Evolutionary conservation across 2,888 invertebrate species (phyloP).

Genomic region (Parapristionchus giblindavisi): DNA sequence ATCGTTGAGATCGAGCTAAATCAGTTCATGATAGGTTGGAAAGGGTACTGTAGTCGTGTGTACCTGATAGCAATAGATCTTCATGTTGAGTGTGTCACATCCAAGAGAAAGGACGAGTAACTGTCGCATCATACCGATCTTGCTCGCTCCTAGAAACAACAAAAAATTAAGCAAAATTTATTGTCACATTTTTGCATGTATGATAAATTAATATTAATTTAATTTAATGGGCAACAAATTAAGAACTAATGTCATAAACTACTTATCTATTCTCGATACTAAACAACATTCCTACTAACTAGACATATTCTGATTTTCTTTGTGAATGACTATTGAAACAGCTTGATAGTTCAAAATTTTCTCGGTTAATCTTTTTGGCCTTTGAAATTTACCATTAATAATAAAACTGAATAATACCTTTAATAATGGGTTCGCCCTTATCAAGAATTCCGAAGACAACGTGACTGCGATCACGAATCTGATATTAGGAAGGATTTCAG

Average conservation of each 20-base stretch:
- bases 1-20: neutral
- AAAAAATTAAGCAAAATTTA: too few relatives aligned
- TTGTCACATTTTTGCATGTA: too few relatives aligned
- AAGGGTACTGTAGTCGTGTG: neutral
- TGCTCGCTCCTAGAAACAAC: too few relatives aligned
- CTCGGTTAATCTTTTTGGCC: too few relatives aligned
- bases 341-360: too few relatives aligned
- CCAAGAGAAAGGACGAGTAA: constrained; percentile 13
- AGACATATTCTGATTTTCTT: too few relatives aligned
- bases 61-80: constrained; percentile 17
- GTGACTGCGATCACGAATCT: constrained; percentile 28
- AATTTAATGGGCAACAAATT: too few relatives aligned
- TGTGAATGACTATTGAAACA: too few relatives aligned
- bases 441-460: constrained; percentile 18
- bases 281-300: too few relatives aligned
- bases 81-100: constrained; percentile 7
- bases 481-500: neutral
- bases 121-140: constrained; percentile 33
- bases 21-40: neutral
- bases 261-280: too few relatives aligned
- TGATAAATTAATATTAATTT: too few relatives aligned
- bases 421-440: constrained; percentile 6
- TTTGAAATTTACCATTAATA: neutral
- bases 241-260: too few relatives aligned
- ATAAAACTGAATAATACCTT: neutral